Percentiles rank a stretch among this genome's conserved stretches.
These are phyloP conservation scores for Patella caerulea DNA, from an alignment of 2,888 invertebrate species.

Conservation along the genomic window DNA sequence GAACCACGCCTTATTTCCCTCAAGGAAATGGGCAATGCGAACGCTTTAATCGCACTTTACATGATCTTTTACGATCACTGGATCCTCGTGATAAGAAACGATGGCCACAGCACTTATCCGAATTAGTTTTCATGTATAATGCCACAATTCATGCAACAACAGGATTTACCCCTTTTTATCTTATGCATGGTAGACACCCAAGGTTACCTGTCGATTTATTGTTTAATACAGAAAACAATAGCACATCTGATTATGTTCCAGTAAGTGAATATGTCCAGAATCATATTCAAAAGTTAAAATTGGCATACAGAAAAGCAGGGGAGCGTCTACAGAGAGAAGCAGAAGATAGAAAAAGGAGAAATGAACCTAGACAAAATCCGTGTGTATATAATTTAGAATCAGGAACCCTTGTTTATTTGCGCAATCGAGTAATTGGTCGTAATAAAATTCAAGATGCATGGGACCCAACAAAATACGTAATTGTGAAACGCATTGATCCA, in stretches of 20 bases:
- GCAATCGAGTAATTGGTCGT: conserved; percentile 3
- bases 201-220: conserved; percentile 26
- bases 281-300: background rate
- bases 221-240: conserved; percentile 17
- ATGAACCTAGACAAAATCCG: background rate
- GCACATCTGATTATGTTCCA: conserved; percentile 17
- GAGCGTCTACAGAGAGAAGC: background rate
- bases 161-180: conserved; percentile 23
- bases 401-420: background rate
- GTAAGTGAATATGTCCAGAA: background rate
- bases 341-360: too few species aligned
- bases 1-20: conserved; percentile 43
- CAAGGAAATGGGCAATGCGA: conserved; percentile 43
- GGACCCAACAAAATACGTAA: background rate
- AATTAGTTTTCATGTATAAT: conserved; percentile 24
- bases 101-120: conserved; percentile 25
- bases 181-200: conserved; percentile 31
- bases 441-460: background rate
- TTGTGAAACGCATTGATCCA: background rate
- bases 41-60: conserved; percentile 39
- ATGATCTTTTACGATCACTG: conserved; percentile 6
- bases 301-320: background rate
- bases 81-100: background rate
- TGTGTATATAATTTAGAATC: background rate
- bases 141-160: conserved; percentile 23